phyloP scores from a whole-genome alignment of 2,113 vertebrate species.

The Bufo bufo region DNA sequence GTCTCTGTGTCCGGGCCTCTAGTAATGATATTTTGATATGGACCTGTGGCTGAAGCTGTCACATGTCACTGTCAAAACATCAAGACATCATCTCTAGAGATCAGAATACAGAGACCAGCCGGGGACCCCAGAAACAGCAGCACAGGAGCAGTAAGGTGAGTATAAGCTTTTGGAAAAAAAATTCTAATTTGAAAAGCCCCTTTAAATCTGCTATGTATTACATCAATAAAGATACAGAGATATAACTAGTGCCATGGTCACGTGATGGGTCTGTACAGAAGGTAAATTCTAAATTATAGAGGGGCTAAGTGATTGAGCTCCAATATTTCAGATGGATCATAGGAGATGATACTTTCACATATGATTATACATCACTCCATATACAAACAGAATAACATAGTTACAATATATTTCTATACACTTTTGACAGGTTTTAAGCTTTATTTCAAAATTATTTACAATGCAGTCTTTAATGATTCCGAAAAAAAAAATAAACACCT shows the following conservation, averaged over 20 bases:
- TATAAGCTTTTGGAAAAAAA: no score
- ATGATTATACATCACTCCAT: not conserved
- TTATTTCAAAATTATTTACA: constrained; percentile 17
- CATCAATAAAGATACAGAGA: not conserved
- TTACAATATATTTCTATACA: not conserved
- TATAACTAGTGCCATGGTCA: not conserved
- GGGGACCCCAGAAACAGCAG: no score
- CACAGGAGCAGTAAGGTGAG: no score
- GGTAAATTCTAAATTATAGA: not conserved
- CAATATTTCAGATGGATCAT: not conserved
- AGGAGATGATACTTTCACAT: not conserved
- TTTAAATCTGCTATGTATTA: not conserved
- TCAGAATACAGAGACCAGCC: no score
- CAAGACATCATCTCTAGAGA: no score
- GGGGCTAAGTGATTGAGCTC: not conserved
- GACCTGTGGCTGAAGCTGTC: no score
- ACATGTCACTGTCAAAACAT: no score
- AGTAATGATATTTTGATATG: no score
- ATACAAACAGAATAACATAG: not conserved
- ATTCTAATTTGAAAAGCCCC: no score
- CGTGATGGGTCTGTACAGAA: not conserved
- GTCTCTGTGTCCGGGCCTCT: no score
- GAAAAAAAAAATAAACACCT: not conserved
- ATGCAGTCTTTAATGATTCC: not conserved
- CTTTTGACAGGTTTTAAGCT: not conserved